These are phyloP conservation scores for Nymphalis io DNA, from an alignment of 1,140 invertebrate genomes.

Conservation along the genomic window DNA sequence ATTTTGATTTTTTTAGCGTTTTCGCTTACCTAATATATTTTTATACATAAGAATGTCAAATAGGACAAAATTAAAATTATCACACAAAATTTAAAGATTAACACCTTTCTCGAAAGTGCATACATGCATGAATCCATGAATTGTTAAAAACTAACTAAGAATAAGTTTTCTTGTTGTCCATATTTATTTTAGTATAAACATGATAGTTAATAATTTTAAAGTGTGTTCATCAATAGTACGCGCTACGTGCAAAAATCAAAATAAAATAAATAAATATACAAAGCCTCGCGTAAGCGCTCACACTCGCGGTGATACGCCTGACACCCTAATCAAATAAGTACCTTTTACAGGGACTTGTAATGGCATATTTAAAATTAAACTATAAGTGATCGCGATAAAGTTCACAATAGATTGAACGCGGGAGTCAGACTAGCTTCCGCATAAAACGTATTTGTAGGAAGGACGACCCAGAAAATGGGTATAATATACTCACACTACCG, in stretches of 20 bases:
- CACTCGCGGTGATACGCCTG: conserved; percentile 78
- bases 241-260: conserved; percentile 54
- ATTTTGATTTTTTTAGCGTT: no score
- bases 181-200: no score
- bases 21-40: no score
- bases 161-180: no score
- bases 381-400: conserved; percentile 42
- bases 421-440: conserved; percentile 74
- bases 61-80: no score
- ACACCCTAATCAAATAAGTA: conserved; percentile 81
- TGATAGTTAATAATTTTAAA: neutral
- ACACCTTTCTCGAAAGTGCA: no score
- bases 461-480: conserved; percentile 81
- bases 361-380: conserved; percentile 38
- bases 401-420: conserved; percentile 40
- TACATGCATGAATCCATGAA: no score
- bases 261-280: conserved; percentile 75
- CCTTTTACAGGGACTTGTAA: conserved; percentile 71
- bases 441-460: conserved; percentile 81
- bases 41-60: no score
- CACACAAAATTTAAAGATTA: no score
- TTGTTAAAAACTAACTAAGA: no score
- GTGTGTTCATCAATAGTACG: conserved; percentile 17
- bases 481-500: conserved; percentile 80
- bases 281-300: conserved; percentile 74